These are phyloP conservation scores for Drosophila obscura DNA, from an alignment of 1,140 invertebrate genomes.

Conservation along the genomic window DNA sequence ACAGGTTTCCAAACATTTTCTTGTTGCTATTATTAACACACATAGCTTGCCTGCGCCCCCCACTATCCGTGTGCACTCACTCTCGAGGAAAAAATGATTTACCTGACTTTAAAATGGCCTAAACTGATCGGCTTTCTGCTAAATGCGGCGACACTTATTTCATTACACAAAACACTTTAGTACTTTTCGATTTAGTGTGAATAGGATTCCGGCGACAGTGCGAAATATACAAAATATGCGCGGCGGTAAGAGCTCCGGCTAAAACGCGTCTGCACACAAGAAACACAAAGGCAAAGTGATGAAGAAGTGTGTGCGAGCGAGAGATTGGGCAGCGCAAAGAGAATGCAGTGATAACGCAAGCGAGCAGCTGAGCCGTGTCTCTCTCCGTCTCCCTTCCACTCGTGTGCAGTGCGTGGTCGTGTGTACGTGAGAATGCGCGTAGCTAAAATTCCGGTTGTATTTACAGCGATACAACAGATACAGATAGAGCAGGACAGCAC, in stretches of 20 bases:
- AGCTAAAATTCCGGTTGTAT: conserved; percentile 75
- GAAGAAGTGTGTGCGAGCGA: conserved; percentile 56
- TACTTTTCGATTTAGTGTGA: conserved; percentile 18
- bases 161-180: not conserved
- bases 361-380: conserved; percentile 62
- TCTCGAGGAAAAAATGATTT: not conserved
- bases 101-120: not conserved
- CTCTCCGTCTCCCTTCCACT: conserved; percentile 22
- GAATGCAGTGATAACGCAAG: conserved; percentile 75
- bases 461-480: conserved; percentile 44
- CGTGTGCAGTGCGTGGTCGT: conserved; percentile 23
- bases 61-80: too few species aligned
- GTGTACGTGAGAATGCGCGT: conserved; percentile 72
- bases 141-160: not conserved
- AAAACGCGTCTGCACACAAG: conserved; percentile 76
- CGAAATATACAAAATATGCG: not conserved
- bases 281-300: conserved; percentile 69
- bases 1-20: conserved; percentile 7
- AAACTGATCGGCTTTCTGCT: not conserved
- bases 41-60: not conserved
- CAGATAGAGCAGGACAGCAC: conserved; percentile 14
- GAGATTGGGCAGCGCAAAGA: conserved; percentile 65
- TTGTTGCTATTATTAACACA: conserved; percentile 23
- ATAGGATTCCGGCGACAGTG: not conserved
- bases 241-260: conserved; percentile 30